A percentile compares a stretch with the other conserved stretches of the same genome.
phyloP scores from a whole-genome alignment of 1,140 invertebrate species.

The Ceratitis capitata region DNA sequence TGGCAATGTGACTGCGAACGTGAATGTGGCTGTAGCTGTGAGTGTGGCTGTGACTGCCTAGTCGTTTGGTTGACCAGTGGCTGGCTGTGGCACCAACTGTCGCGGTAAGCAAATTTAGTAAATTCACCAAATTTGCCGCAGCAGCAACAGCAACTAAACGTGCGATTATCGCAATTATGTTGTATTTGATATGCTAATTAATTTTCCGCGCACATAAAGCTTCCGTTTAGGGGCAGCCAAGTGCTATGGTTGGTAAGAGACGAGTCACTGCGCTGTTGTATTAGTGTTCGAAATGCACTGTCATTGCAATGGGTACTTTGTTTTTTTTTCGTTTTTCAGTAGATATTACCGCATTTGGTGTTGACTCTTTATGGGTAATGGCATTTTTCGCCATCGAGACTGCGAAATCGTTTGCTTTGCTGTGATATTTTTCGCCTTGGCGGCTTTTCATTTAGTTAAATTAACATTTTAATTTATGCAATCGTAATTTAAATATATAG shows the following conservation, averaged over 20 bases:
- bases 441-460: background rate
- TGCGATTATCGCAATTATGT: slow-evolving; percentile 42
- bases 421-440: background rate
- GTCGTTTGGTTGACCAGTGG: background rate
- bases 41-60: background rate
- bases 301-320: background rate
- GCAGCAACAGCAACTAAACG: background rate
- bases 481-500: background rate
- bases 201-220: slow-evolving; percentile 37
- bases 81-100: background rate
- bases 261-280: background rate
- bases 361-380: slow-evolving; percentile 37
- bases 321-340: background rate
- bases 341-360: background rate
- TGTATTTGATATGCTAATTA: slow-evolving; percentile 43
- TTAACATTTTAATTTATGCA: slow-evolving; percentile 38
- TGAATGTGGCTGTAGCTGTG: background rate
- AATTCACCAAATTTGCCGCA: background rate
- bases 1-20: background rate
- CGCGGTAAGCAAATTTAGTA: background rate
- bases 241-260: background rate
- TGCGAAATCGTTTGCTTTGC: background rate
- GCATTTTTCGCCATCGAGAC: background rate
- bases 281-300: too few species aligned
- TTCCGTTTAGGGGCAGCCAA: background rate